Percentiles rank a stretch among this genome's conserved stretches.
phyloP scores from a whole-genome alignment of 2,797 vertebrate species.

The Arctocebus calabarensis region DNA sequence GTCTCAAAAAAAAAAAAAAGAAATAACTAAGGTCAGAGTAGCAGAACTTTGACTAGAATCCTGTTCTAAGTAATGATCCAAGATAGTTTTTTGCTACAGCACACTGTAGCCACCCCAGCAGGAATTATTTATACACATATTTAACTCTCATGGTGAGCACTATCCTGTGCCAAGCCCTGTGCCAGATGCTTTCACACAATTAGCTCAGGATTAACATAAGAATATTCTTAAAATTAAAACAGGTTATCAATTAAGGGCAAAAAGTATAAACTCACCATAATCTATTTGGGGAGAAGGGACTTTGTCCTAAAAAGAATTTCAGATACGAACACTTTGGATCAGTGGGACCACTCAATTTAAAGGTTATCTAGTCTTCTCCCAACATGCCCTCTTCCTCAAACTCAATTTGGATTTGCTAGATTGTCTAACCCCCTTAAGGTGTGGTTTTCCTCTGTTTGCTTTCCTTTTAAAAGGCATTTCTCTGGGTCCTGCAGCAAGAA shows the following conservation, averaged over 20 bases:
- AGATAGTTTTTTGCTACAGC: background rate
- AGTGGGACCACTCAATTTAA: background rate
- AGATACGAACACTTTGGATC: background rate
- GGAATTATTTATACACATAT: background rate
- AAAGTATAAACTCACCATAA: conserved; percentile 8
- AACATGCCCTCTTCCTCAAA: background rate
- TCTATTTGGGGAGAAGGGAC: background rate
- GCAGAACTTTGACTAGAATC: background rate
- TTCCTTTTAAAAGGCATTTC: conserved; percentile 3
- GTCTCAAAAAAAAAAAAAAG: too few species aligned
- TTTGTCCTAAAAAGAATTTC: conserved; percentile 51
- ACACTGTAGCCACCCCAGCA: background rate
- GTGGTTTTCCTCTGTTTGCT: background rate
- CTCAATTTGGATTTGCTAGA: background rate
- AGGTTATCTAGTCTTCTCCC: background rate
- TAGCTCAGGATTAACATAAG: background rate
- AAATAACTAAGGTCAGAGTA: background rate
- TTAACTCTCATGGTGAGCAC: background rate
- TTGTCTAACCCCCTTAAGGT: background rate
- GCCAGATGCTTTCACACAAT: background rate
- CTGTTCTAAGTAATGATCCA: background rate
- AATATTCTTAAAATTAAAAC: background rate
- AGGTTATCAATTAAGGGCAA: background rate
- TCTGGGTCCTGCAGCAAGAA: background rate
- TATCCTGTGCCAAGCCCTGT: background rate